Conservation (phyloP, 2,113 vertebrate species). For the Pelobates fuscus region DNA sequence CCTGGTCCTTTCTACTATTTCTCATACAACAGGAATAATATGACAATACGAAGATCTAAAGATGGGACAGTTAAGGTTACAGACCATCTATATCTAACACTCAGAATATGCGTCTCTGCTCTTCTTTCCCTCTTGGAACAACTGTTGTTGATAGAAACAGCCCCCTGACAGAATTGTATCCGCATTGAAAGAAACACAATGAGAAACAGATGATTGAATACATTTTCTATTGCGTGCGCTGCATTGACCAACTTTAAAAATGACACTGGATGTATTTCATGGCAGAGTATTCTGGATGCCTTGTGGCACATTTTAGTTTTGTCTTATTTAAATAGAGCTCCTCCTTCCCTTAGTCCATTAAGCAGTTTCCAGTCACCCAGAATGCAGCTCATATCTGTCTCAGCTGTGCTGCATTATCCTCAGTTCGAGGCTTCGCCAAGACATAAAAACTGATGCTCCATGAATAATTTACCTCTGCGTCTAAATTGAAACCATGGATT, state of each 20-base stretch:
- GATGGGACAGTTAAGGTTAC: no score
- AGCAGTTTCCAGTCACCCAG: not conserved
- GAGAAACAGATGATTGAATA: not conserved
- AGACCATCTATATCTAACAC: no score
- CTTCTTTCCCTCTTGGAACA: no score
- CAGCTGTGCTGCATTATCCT: slow-evolving; percentile 4
- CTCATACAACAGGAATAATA: no score
- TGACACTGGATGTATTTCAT: not conserved
- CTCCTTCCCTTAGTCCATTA: not conserved
- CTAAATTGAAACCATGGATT: slow-evolving; percentile 33
- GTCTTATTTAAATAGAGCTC: slow-evolving; percentile 3
- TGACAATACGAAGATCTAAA: no score
- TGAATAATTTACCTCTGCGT: slow-evolving; percentile 38
- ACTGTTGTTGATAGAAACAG: no score
- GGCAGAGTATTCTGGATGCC: not conserved
- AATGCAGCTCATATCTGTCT: slow-evolving; percentile 7
- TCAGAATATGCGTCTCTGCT: no score
- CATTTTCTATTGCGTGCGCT: not conserved
- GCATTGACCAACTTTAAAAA: not conserved
- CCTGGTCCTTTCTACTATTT: no score
- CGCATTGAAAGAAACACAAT: no score
- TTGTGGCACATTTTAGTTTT: not conserved
- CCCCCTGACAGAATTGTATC: no score
- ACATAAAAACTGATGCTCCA: slow-evolving; percentile 34
- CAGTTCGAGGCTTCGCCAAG: slow-evolving; percentile 19